These are phyloP conservation scores for Clanis bilineata DNA, from an alignment of 2,888 invertebrate species.

Conservation along the genomic window DNA sequence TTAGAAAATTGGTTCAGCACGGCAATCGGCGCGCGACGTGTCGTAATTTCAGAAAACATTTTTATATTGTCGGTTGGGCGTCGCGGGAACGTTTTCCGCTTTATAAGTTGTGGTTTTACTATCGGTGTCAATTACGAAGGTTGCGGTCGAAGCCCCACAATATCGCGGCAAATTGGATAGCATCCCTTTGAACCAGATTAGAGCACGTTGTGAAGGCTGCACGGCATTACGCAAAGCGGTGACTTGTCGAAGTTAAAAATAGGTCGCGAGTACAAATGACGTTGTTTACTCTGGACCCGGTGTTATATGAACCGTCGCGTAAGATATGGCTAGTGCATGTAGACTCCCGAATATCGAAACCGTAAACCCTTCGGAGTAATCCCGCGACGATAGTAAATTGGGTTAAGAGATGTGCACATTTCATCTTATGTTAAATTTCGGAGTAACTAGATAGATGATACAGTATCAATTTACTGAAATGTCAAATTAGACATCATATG, in stretches of 20 bases:
- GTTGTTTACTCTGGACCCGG: constrained; percentile 37
- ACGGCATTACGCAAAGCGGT: constrained; percentile 51
- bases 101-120: constrained; percentile 65
- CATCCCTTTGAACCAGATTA: constrained; percentile 70
- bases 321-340: constrained; percentile 43
- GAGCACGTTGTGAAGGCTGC: constrained; percentile 63
- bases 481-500: no score
- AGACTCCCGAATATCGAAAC: constrained; percentile 71
- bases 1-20: constrained; percentile 59
- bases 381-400: constrained; percentile 62
- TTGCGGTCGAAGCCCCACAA: constrained; percentile 75
- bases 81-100: constrained; percentile 55
- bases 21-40: constrained; percentile 48
- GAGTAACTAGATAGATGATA: no score
- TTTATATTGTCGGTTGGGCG: constrained; percentile 42
- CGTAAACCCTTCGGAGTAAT: constrained; percentile 70
- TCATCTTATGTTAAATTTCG: constrained; percentile 55
- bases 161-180: constrained; percentile 72
- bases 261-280: constrained; percentile 42
- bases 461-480: no score
- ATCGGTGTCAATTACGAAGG: constrained; percentile 72
- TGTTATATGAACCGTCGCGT: constrained; percentile 40
- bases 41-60: constrained; percentile 52
- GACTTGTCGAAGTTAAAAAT: constrained; percentile 49
- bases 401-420: constrained; percentile 63